Conservation (phyloP, 2,113 vertebrate genomes). For the Platysteira castanea region DNA sequence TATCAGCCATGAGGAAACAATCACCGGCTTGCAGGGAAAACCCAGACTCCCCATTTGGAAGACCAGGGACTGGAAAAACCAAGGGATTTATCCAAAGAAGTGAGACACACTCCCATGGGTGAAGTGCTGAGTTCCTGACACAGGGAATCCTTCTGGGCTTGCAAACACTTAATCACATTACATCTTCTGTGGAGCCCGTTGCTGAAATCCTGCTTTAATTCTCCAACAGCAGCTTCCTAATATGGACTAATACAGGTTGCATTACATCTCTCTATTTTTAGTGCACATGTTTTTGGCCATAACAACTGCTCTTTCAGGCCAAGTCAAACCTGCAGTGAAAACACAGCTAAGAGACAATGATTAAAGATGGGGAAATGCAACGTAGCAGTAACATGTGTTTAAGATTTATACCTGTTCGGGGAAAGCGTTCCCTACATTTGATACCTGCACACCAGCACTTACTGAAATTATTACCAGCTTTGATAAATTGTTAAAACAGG, state of each 20-base stretch:
- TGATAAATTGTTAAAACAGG: constrained; percentile 19
- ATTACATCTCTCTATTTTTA: constrained; percentile 64
- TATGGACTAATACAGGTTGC: constrained; percentile 62
- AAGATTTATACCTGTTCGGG: constrained; percentile 34
- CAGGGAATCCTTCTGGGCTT: neutral
- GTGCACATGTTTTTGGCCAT: constrained; percentile 52
- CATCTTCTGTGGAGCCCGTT: neutral
- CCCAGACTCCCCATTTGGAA: neutral
- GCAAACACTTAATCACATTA: constrained; percentile 35
- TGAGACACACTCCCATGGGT: neutral
- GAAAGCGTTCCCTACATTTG: neutral
- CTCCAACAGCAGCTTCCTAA: constrained; percentile 62
- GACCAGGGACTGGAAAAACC: neutral
- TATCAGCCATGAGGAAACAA: constrained; percentile 43
- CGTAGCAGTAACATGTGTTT: neutral
- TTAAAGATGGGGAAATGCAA: constrained; percentile 36
- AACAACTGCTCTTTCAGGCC: constrained; percentile 32
- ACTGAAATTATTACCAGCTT: constrained; percentile 24
- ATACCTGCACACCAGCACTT: constrained; percentile 1
- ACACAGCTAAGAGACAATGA: constrained; percentile 29
- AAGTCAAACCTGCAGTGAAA: constrained; percentile 61
- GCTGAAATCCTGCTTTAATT: constrained; percentile 42
- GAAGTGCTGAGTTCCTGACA: neutral
- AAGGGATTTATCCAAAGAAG: constrained; percentile 14
- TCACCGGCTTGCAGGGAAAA: neutral